Evolutionary conservation across 2,888 invertebrate genomes (phyloP).

Genomic region (Nomada goodeniana): DNA sequence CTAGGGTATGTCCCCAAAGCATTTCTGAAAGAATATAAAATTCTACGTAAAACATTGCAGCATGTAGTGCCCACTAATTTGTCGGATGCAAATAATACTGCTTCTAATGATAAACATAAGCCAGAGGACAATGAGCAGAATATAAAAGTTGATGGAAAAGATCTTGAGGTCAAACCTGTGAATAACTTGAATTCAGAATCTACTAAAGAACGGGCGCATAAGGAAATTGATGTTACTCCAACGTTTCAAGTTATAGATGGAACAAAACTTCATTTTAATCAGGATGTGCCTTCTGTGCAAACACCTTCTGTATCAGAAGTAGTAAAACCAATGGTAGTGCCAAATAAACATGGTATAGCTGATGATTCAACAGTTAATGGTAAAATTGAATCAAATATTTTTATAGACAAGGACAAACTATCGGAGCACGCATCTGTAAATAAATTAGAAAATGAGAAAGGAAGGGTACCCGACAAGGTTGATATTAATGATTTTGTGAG

Average conservation of each 20-base stretch:
- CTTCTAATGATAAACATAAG: conserved; percentile 6
- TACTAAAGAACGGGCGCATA: conserved; percentile 20
- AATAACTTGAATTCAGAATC: conserved; percentile 24
- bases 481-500: conserved; percentile 32
- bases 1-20: conserved; percentile 88
- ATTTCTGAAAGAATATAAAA: conserved; percentile 87
- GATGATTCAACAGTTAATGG: background rate
- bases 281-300: conserved; percentile 18
- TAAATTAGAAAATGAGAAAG: background rate
- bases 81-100: conserved; percentile 9
- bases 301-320: conserved; percentile 25
- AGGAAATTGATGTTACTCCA: conserved; percentile 42
- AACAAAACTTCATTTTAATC: conserved; percentile 85
- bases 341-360: conserved; percentile 24
- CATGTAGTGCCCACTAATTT: conserved; percentile 52
- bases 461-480: background rate
- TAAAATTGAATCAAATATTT: conserved; percentile 20
- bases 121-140: conserved; percentile 24
- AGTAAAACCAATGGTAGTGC: conserved; percentile 24
- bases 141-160: background rate
- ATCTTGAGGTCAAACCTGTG: background rate
- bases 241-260: conserved; percentile 87
- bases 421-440: background rate
- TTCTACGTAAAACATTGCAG: conserved; percentile 80
- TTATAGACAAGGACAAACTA: conserved; percentile 1